A percentile compares a stretch with the other conserved stretches of the same genome.
These are phyloP conservation scores for Platyscapa corneri DNA, from an alignment of 1,140 invertebrate species.

Conservation along the genomic window DNA sequence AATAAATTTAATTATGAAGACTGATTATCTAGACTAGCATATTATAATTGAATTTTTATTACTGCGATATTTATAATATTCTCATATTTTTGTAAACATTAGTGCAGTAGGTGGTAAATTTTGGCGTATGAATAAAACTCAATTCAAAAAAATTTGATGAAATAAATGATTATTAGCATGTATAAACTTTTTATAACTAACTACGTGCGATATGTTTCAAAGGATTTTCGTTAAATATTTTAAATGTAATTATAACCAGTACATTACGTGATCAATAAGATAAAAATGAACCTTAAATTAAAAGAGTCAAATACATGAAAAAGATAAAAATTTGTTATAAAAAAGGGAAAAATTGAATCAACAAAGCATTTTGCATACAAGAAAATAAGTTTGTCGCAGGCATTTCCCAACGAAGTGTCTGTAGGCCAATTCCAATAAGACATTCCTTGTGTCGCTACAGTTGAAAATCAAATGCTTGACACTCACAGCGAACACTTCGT, in stretches of 20 bases:
- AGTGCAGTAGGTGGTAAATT: not conserved
- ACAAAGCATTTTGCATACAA: too few species aligned
- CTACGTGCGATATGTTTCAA: too few species aligned
- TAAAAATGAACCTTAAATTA: not conserved
- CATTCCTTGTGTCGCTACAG: not conserved
- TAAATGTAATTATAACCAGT: too few species aligned
- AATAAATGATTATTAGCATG: too few species aligned
- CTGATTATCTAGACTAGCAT: constrained; percentile 26
- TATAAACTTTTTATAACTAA: too few species aligned
- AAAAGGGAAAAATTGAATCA: not conserved
- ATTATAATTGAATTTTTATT: constrained; percentile 18
- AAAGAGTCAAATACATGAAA: not conserved
- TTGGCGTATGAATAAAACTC: too few species aligned
- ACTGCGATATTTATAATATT: not conserved
- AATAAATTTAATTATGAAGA: not conserved
- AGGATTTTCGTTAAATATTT: too few species aligned
- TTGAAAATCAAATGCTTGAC: constrained; percentile 15
- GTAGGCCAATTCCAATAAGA: constrained; percentile 9
- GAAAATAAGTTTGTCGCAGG: not conserved
- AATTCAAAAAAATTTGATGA: too few species aligned
- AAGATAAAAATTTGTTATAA: not conserved
- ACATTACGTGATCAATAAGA: too few species aligned
- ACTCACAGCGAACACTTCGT: not conserved
- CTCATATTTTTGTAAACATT: constrained; percentile 8
- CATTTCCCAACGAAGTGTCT: not conserved